Evolutionary conservation across 1,140 invertebrate genomes (phyloP), one percentile per base, ranked within the genome.

Genomic region (Brachionus manjavacas): DNA sequence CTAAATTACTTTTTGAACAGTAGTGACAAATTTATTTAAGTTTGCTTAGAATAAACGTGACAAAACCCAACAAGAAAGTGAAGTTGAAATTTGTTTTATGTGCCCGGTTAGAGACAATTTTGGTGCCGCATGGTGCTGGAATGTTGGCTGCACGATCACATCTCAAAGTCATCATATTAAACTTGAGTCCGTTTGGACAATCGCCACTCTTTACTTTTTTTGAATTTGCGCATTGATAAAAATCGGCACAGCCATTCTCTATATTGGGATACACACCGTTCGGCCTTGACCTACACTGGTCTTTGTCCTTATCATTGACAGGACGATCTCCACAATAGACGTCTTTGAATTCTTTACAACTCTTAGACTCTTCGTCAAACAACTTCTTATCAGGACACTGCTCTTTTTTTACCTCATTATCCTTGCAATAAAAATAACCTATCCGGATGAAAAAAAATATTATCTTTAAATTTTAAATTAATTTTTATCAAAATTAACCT

Each of bases 151-250:
- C 20, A 1, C 41, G 16, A 55, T 84, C 83, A 46, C 83, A 84
- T 84, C 83, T 52, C 14, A 55, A 16, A 25, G 66, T 84, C 16
- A 60, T 12, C 35, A 72, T 43, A 23, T 84, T 84, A 43, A 72
- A 84, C 39, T 84, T 84, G 14, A 72, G 23, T n/a, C 83, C 70
- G n/a, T 74, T 43, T 23, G 68, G 68, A 84, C 83, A 84, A 43
- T 84, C 68, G 60, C 83, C 83, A 60, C 39, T 84, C 43, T 84
- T 84, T 4, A 64, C 35, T 64, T 84, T 84, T n/a, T 7, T 39
- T 14, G 60, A 39, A 52, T 52, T 72, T 11, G 46, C 25, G 46
- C 83, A 84, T 35, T 74, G 68, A 64, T 60, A 84, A 23, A 74
- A 84, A 66, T 72, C 66, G 0, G 31, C 4, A 78, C 83, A 84